Conservation (phyloP, 2,888 invertebrate species). For the Unio pictorum region DNA sequence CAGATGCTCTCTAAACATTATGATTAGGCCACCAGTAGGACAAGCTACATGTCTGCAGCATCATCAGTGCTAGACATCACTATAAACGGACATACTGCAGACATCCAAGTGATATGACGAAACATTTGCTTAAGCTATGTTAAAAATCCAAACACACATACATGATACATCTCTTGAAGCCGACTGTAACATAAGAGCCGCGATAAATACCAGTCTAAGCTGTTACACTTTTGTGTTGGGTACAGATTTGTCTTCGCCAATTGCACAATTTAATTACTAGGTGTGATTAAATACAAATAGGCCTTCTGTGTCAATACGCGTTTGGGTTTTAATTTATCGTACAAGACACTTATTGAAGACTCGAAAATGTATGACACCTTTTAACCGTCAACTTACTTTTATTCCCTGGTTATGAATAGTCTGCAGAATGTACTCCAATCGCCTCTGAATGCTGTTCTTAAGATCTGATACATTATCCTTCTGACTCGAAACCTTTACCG, state of each 20-base stretch:
- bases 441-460: constrained; percentile 62
- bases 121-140: too few relatives aligned
- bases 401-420: constrained; percentile 61
- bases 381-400: constrained; percentile 42
- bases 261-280: not conserved
- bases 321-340: not conserved
- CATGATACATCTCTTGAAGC: too few relatives aligned
- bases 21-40: too few relatives aligned
- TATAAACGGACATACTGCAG: too few relatives aligned
- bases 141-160: too few relatives aligned
- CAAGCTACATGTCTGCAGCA: too few relatives aligned
- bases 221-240: not conserved
- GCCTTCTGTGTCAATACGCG: not conserved
- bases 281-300: not conserved
- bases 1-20: too few relatives aligned
- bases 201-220: too few relatives aligned
- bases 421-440: constrained; percentile 65
- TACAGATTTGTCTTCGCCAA: not conserved
- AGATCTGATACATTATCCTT: constrained; percentile 64
- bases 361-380: not conserved
- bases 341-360: not conserved
- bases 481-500: constrained; percentile 47
- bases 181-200: too few relatives aligned
- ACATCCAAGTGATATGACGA: too few relatives aligned
- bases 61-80: too few relatives aligned